These are phyloP conservation scores for Brenthis daphne DNA, from an alignment of 2,888 invertebrate species.

Conservation along the genomic window DNA sequence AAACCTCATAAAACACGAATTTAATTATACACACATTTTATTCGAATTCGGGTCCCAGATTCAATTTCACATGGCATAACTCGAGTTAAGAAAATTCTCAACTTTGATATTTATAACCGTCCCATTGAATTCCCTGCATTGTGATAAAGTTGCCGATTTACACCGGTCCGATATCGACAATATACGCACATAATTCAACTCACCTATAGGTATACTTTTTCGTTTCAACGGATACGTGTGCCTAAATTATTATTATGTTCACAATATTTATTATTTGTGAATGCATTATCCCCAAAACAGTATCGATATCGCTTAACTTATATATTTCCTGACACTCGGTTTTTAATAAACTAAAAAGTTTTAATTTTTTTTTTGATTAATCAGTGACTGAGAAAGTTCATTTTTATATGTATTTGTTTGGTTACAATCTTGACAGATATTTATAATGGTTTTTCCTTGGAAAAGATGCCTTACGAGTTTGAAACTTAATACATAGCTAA, in stretches of 20 bases:
- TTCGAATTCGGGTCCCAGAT: conserved; percentile 30
- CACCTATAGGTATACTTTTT: conserved; percentile 18
- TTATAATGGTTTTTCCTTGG: too few species aligned
- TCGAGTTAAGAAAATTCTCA: conserved; percentile 37
- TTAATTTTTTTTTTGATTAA: conserved; percentile 13
- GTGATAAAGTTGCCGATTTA: conserved; percentile 49
- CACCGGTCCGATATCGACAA: conserved; percentile 41
- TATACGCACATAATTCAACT: conserved; percentile 40
- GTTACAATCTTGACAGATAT: too few species aligned
- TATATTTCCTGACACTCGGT: not conserved
- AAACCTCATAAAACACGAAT: not conserved
- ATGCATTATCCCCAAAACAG: conserved; percentile 15
- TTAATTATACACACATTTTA: conserved; percentile 3
- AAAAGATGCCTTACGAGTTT: too few species aligned
- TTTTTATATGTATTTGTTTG: too few species aligned
- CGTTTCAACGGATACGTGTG: conserved; percentile 31
- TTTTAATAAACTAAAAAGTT: not conserved
- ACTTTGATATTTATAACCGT: conserved; percentile 60
- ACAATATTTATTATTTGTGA: conserved; percentile 29
- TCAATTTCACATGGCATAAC: conserved; percentile 40
- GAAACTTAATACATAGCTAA: too few species aligned
- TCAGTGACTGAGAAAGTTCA: not conserved
- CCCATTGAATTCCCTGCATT: conserved; percentile 46
- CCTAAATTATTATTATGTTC: conserved; percentile 30
- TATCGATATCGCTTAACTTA: conserved; percentile 16